Evolutionary conservation across 2,113 vertebrate species (phyloP), one percentile per base, ranked within the genome.

Genomic region (Natator depressus): DNA sequence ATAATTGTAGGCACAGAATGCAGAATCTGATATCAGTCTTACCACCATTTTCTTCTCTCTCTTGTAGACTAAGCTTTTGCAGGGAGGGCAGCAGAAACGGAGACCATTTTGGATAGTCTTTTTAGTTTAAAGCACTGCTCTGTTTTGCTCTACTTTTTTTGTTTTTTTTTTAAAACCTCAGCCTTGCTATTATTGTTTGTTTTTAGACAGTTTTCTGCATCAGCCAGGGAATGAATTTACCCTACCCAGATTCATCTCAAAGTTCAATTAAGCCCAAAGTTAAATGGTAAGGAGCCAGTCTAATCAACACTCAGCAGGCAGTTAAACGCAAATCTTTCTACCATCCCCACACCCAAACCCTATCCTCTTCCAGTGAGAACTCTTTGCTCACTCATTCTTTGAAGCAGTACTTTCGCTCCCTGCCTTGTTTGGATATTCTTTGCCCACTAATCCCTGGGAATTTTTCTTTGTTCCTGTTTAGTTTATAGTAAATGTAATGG

Each of bases 301-400:
- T 82, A 83, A 47, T 79, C 92, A 54, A 17, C 0, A 87, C 87
- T 57, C 90, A 85, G 19, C 5, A 59, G 75, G n/a, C 17, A 72
- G 35, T 76, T 76, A 46, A 76, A 25, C 27, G 24, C 11, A 76
- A 25, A 76, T 2, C 0, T 2, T 4, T 2, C 89, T 89, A 89
- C 2, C 22, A 1, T 85, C 1, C 3, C 12, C 31, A 35, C 16
- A 1, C 5, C 4, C 6, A 1, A 78, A 29, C 1, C 84, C 12
- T 76, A 47, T 87, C 54, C 57, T 79, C 42, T 10, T 2, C 76
- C 75, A 92, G 85, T 25, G 7, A 22, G 47, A 3, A 3, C 6
- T 2, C 72, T 54, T 82, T 50, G 2, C 80, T 91, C 6, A 14
- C 0, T 72, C 65, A 38, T 22, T 38, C 65, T 72, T 20, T 19